These are phyloP conservation scores for Vespertilio murinus DNA, from an alignment of 2,797 vertebrate species.

Conservation along the genomic window DNA sequence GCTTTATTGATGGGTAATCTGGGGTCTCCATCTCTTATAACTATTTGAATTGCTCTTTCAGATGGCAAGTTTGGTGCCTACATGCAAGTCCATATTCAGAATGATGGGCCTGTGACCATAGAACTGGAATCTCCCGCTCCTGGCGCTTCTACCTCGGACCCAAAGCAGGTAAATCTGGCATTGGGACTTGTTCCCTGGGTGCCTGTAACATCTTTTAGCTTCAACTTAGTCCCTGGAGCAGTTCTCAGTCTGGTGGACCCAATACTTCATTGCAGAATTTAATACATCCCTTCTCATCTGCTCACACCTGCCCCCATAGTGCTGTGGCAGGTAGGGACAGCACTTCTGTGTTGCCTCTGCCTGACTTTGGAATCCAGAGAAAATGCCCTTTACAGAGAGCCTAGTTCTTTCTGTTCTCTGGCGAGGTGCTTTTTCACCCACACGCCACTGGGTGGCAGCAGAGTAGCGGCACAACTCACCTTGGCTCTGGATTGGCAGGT, in stretches of 20 bases:
- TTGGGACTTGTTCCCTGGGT: not conserved
- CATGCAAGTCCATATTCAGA: conserved; percentile 98
- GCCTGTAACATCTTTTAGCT: not conserved
- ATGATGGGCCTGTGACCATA: conserved; percentile 96
- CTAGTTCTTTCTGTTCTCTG: not conserved
- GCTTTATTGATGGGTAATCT: not conserved
- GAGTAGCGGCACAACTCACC: not conserved
- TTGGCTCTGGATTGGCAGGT: not conserved
- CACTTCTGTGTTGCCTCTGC: not conserved
- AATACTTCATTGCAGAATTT: not conserved
- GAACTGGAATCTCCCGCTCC: conserved; percentile 90
- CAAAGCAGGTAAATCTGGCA: conserved; percentile 89
- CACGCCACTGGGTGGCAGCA: conserved; percentile 66
- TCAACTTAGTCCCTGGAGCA: not conserved
- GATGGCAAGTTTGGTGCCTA: conserved; percentile 95
- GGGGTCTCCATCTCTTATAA: not conserved
- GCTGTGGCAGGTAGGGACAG: not conserved
- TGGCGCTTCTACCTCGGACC: conserved; percentile 84
- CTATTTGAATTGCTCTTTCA: conserved; percentile 77
- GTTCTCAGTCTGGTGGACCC: not conserved
- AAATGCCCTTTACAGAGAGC: not conserved
- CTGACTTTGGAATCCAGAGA: not conserved
- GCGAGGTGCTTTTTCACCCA: not conserved
- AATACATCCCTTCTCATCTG: not conserved
- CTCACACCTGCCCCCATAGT: not conserved